Evolutionary conservation across 2,888 invertebrate genomes (phyloP).

Genomic region (Smittia aterrima): DNA sequence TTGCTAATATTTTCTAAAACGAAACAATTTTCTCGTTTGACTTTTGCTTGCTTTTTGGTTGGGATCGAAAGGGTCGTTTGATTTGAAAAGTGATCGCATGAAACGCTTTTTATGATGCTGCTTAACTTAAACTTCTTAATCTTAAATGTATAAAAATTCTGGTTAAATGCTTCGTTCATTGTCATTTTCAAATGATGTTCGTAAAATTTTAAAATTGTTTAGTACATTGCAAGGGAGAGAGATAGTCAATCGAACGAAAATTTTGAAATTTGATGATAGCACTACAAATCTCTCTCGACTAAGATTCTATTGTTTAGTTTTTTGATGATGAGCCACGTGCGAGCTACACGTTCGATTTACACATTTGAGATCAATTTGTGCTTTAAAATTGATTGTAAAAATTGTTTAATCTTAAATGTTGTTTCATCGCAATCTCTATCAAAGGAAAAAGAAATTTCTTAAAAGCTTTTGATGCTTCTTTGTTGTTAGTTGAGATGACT

Average conservation of each 20-base stretch:
- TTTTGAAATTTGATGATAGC: background rate
- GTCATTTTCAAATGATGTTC: constrained; percentile 3
- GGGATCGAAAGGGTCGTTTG: background rate
- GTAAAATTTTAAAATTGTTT: constrained; percentile 9
- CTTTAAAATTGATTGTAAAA: constrained; percentile 7
- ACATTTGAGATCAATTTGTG: constrained; percentile 10
- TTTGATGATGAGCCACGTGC: too few relatives aligned
- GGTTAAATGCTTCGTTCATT: constrained; percentile 20
- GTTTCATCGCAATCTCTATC: background rate
- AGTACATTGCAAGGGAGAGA: background rate
- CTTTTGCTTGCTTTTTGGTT: too few relatives aligned
- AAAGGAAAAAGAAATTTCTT: background rate
- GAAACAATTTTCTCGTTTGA: background rate
- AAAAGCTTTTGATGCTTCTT: constrained; percentile 6
- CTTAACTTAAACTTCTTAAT: background rate
- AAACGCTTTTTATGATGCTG: background rate
- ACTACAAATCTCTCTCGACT: too few relatives aligned
- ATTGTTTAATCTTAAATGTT: background rate
- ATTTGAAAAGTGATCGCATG: background rate
- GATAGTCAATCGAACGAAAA: background rate
- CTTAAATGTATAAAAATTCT: constrained; percentile 20
- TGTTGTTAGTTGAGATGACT: background rate
- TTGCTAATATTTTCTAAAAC: background rate
- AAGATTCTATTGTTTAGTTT: too few relatives aligned
- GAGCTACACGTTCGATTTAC: background rate